phyloP scores from a whole-genome alignment of 2,888 invertebrate species.

The Ormia ochracea region DNA sequence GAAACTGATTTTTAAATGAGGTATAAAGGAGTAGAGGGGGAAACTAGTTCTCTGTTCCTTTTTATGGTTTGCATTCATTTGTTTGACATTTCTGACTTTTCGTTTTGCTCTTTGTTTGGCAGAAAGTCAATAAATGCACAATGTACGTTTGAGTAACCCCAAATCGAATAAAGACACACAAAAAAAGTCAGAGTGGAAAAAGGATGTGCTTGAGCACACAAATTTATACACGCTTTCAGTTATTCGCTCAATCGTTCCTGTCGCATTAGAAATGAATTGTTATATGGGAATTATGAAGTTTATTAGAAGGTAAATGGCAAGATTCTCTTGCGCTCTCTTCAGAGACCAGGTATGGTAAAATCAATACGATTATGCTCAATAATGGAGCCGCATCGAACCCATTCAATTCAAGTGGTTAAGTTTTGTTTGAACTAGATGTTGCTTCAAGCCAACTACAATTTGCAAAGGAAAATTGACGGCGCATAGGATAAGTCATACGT shows the following conservation, averaged over 20 bases:
- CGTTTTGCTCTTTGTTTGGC: slow-evolving; percentile 27
- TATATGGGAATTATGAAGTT: slow-evolving; percentile 41
- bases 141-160: not conserved
- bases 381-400: not conserved
- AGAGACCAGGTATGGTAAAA: not conserved
- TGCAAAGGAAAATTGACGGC: no score
- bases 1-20: not conserved
- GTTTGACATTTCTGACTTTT: slow-evolving; percentile 61
- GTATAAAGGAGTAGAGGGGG: not conserved
- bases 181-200: not conserved
- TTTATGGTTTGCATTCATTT: slow-evolving; percentile 50
- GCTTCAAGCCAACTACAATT: no score
- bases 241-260: slow-evolving; percentile 11
- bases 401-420: not conserved
- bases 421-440: no score
- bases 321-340: not conserved
- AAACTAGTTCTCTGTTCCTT: slow-evolving; percentile 3
- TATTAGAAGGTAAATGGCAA: slow-evolving; percentile 30
- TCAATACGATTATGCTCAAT: not conserved
- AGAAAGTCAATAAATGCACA: slow-evolving; percentile 49
- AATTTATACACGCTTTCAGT: not conserved
- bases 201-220: not conserved
- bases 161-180: not conserved
- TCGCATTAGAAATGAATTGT: slow-evolving; percentile 29
- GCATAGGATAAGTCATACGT: no score